These are phyloP conservation scores for Sebastes iracundus DNA, from an alignment of 2,797 vertebrate genomes.

Conservation along the genomic window DNA sequence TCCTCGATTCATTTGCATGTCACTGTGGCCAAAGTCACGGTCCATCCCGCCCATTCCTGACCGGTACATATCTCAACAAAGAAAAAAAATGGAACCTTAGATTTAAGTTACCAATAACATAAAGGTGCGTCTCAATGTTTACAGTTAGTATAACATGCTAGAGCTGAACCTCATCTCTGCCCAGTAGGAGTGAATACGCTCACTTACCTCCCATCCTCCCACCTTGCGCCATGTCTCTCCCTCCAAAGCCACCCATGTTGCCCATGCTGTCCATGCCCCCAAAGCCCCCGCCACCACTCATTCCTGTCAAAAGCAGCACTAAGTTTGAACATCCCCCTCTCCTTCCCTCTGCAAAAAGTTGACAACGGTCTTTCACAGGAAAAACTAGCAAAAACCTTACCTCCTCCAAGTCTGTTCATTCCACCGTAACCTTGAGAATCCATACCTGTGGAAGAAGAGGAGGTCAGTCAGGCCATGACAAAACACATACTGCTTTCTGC, in stretches of 20 bases:
- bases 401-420: slow-evolving; percentile 92
- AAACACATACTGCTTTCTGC: background rate
- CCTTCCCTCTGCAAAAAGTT: slow-evolving; percentile 1
- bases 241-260: slow-evolving; percentile 91
- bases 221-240: slow-evolving; percentile 84
- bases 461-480: background rate
- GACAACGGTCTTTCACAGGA: background rate
- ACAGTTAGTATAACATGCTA: background rate
- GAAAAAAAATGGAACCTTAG: background rate
- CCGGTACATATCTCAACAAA: slow-evolving; percentile 89
- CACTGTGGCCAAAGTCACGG: slow-evolving; percentile 91
- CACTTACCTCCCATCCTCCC: slow-evolving; percentile 92
- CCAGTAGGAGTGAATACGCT: background rate
- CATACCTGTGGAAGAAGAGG: slow-evolving; percentile 80
- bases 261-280: slow-evolving; percentile 92
- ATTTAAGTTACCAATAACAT: background rate
- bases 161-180: background rate
- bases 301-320: slow-evolving; percentile 72
- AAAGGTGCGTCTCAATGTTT: background rate
- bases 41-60: slow-evolving; percentile 94
- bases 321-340: background rate
- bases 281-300: slow-evolving; percentile 83
- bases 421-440: slow-evolving; percentile 91
- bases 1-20: slow-evolving; percentile 91
- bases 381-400: slow-evolving; percentile 18